Base-by-base conservation (phyloP, 2,888 invertebrate species). In the Erynnis tages region DNA sequence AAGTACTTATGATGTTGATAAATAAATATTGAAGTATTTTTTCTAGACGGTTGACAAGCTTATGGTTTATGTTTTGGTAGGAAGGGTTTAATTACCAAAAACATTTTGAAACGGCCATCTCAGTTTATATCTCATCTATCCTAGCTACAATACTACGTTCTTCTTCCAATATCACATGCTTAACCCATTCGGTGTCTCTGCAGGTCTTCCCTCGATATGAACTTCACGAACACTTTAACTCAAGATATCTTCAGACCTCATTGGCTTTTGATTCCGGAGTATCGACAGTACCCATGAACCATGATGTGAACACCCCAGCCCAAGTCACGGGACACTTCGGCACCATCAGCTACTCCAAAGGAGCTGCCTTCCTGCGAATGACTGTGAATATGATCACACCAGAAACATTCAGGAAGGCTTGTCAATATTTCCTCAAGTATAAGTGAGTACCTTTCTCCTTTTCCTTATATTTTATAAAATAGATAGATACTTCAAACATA, bases 181-280 rank as follows among this genome's bases (percentile, higher is more conserved):
- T n/a, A n/a, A n/a, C n/a, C n/a, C n/a, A n/a, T n/a, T n/a, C n/a
- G n/a, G n/a, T n/a, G n/a, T n/a, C n/a, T n/a, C n/a, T 16, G 8
- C 56, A 94, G 93, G 86, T 92, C 44, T 91, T 93, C 63, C 90
- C 90, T 0, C 71, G 90, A 27, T 94, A 93, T 89, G 91, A 92
- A 30, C 72, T 94, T 43, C 88, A 92, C 13, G 91, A 93, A n/a
- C 95, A 95, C 67, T 95, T 95, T 63, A 92, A 94, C 14, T 84
- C 93, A 0, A 92, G 93, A 13, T 93, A 94, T 60, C 70, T 95
- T 0, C 95, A 95, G 57, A 73, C 72, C 0, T 93, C 93, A 0
- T 82, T 95, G 38, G 71, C 76, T 0, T 79, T 80, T 13, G 89
- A 89, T 50, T 86, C 89, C 1, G 73, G 80, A 1, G 59, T 61